These are phyloP conservation scores for Phyllostomus discolor DNA, from an alignment of 2,113 vertebrate genomes.

Conservation along the genomic window DNA sequence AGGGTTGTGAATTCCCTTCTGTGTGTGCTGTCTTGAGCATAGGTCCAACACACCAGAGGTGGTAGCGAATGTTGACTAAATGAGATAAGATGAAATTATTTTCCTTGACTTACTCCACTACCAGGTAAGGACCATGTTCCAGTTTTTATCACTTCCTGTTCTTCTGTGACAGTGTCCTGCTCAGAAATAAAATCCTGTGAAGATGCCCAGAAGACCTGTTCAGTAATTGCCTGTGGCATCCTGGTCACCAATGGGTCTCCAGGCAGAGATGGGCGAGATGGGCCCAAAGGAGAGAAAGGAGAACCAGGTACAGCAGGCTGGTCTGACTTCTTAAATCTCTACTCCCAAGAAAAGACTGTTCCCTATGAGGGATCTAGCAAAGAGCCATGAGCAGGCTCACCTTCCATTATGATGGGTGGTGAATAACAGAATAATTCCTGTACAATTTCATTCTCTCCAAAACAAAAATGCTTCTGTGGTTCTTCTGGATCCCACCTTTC, in stretches of 20 bases:
- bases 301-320: conserved; percentile 46
- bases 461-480: neutral
- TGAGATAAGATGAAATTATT: neutral
- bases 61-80: neutral
- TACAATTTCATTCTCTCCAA: neutral
- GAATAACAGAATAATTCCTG: neutral
- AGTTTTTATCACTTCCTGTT: neutral
- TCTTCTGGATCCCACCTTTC: neutral
- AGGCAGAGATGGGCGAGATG: conserved; percentile 66
- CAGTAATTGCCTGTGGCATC: conserved; percentile 6
- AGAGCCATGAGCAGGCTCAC: neutral
- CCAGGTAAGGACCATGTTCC: conserved; percentile 39
- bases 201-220: conserved; percentile 30
- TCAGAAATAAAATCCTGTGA: neutral
- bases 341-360: accelerated
- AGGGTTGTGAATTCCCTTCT: neutral
- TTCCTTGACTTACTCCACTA: neutral
- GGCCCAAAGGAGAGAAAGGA: conserved; percentile 67
- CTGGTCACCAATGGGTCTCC: conserved; percentile 28
- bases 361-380: accelerated
- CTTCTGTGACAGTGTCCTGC: neutral
- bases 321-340: neutral
- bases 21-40: neutral
- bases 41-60: neutral
- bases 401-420: accelerated